These are phyloP conservation scores for Sturnus vulgaris DNA, from an alignment of 2,113 vertebrate species.

Conservation along the genomic window DNA sequence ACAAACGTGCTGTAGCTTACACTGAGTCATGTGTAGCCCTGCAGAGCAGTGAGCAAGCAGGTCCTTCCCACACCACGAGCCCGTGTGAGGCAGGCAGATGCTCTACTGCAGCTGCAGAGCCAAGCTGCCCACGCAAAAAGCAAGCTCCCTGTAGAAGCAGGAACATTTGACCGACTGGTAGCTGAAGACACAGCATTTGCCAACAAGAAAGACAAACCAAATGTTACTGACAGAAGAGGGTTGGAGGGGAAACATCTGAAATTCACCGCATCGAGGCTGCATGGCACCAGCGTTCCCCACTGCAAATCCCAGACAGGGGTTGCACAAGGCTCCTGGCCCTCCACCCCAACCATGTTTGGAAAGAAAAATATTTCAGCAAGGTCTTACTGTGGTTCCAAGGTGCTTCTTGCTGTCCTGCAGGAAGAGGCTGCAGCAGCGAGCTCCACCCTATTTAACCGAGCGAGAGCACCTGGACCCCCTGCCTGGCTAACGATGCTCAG, in stretches of 20 bases:
- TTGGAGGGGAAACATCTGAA: neutral
- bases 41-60: neutral
- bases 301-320: neutral
- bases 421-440: accelerated
- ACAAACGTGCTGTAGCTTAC: neutral
- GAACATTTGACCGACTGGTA: neutral
- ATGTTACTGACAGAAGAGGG: neutral
- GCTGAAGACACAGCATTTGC: neutral
- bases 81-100: neutral
- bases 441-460: neutral
- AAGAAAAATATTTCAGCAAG: neutral
- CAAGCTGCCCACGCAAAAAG: neutral
- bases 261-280: accelerated
- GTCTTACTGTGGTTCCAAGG: neutral
- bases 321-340: accelerated
- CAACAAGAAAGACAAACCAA: neutral
- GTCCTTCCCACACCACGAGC: neutral
- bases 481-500: accelerated
- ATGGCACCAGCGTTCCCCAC: accelerated
- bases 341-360: accelerated
- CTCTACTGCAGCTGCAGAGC: neutral
- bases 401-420: neutral
- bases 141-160: neutral
- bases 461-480: accelerated
- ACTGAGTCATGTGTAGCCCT: neutral